Percentiles rank a stretch among this genome's conserved stretches.
Conservation (phyloP, 2,113 vertebrate species). For the Antechinus stuartii region DNA sequence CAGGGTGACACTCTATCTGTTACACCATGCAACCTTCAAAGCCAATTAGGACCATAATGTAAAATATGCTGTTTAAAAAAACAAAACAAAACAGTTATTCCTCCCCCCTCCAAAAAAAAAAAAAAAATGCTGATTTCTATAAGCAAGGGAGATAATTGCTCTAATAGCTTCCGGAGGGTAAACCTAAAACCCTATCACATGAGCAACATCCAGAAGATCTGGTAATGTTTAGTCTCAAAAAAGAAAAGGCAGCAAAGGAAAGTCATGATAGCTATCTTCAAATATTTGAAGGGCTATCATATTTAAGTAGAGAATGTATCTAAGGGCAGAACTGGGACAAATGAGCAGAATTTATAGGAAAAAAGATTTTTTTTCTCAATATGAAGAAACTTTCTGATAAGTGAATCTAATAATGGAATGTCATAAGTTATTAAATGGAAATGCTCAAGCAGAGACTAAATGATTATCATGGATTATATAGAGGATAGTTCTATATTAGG, state of each 20-base stretch:
- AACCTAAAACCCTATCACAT: background rate
- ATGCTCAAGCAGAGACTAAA: background rate
- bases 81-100: too few relatives aligned
- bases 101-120: too few relatives aligned
- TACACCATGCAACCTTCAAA: background rate
- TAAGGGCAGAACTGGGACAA: background rate
- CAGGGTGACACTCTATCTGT: background rate
- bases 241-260: background rate
- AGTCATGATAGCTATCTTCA: background rate
- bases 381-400: background rate
- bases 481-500: background rate
- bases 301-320: background rate
- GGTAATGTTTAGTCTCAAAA: conserved; percentile 1
- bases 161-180: conserved; percentile 1
- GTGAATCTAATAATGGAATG: background rate
- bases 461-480: background rate
- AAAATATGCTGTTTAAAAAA: background rate
- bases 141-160: background rate
- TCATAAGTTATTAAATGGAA: background rate
- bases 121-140: conserved; percentile 7
- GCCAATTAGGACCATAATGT: background rate
- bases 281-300: background rate
- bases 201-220: background rate
- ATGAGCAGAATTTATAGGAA: background rate
- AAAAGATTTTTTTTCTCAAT: background rate